Evolutionary conservation across 2,113 vertebrate species (phyloP).

Genomic region (Cebus imitator): DNA sequence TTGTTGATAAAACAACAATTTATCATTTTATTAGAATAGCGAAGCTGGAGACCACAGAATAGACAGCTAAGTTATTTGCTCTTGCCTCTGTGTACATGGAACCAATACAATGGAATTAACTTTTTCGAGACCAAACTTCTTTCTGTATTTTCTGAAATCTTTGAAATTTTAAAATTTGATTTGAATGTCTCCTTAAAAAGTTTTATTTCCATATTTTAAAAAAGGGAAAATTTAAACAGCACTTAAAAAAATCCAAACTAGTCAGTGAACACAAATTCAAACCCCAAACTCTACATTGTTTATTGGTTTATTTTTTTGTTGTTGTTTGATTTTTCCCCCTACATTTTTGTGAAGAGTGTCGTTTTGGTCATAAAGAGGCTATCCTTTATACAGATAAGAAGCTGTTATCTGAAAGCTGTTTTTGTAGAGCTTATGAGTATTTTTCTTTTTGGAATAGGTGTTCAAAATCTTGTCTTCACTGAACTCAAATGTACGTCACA

Average conservation of each 20-base stretch:
- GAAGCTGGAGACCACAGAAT: neutral
- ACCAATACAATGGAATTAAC: neutral
- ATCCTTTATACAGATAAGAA: neutral
- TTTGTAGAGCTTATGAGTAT: neutral
- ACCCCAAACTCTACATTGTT: neutral
- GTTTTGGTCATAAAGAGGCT: neutral
- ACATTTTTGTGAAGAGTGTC: neutral
- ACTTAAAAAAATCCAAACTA: neutral
- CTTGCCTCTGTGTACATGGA: neutral
- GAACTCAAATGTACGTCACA: neutral
- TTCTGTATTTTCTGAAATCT: neutral
- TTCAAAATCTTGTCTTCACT: neutral
- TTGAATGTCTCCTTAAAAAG: neutral
- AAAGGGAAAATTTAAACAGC: neutral
- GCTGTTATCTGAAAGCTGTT: neutral
- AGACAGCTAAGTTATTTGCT: neutral
- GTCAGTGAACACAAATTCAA: neutral
- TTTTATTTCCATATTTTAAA: neutral
- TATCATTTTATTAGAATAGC: neutral
- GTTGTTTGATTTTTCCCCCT: no score
- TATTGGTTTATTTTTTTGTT: neutral
- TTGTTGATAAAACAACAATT: neutral
- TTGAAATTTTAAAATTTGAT: neutral
- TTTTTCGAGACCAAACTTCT: neutral
- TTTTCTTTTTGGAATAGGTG: neutral